Conservation (phyloP, 2,113 vertebrate species). For the Indicator maculatus region DNA sequence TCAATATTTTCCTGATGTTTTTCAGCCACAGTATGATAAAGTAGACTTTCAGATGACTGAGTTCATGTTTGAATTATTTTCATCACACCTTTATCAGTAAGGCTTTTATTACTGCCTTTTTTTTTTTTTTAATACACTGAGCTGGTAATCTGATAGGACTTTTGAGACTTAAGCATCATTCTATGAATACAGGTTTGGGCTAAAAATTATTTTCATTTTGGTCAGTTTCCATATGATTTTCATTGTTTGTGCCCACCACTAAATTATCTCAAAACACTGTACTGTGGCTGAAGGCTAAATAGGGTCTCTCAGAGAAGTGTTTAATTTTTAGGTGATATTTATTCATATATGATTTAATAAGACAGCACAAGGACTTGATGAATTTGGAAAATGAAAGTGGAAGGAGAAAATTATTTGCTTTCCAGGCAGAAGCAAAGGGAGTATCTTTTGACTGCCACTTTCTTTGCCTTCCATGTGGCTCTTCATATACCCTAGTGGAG, state of each 20-base stretch:
- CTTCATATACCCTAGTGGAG: neutral
- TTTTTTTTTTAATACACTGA: neutral
- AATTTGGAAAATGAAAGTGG: constrained; percentile 42
- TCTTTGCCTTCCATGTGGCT: neutral
- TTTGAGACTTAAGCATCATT: neutral
- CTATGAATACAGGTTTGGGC: constrained; percentile 7
- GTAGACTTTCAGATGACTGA: constrained; percentile 31
- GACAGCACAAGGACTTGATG: neutral
- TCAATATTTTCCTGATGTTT: constrained; percentile 20
- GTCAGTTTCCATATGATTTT: neutral
- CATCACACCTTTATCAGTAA: constrained; percentile 16
- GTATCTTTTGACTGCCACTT: neutral
- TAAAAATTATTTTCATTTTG: constrained; percentile 5
- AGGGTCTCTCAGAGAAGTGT: neutral
- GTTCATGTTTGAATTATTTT: constrained; percentile 37
- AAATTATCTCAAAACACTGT: constrained; percentile 24
- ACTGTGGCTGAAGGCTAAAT: neutral
- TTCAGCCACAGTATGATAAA: constrained; percentile 11
- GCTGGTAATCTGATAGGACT: constrained; percentile 26
- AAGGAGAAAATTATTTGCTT: constrained; percentile 6
- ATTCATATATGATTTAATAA: constrained; percentile 12
- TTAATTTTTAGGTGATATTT: constrained; percentile 35
- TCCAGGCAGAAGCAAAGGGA: neutral
- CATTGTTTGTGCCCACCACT: constrained; percentile 11
- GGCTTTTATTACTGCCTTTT: constrained; percentile 35